Evolutionary conservation across 2,113 vertebrate species (phyloP), one percentile per base, ranked within the genome.

Genomic region (Phrynosoma platyrhinos): DNA sequence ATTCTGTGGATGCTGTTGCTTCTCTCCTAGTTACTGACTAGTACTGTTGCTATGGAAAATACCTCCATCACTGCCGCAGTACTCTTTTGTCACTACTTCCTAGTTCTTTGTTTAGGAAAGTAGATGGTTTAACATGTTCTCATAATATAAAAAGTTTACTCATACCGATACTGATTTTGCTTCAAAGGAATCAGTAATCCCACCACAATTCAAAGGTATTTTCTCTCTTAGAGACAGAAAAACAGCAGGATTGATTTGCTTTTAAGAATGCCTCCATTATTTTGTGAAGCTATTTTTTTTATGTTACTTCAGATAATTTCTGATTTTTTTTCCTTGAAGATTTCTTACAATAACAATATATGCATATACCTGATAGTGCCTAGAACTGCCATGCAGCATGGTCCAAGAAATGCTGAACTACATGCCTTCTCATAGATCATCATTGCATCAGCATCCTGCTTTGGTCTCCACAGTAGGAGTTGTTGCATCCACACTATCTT

Each of bases 21-120:
- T 40, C 14, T 20, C 30, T 58, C 52, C 78, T 76, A 79, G 77
- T 78, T 30, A 55, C 77, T 14, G 52, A 79, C 25, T 79, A 79
- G 52, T 79, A 9, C 52, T 58, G 78, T 55, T 79, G 52, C 78
- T 55, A 79, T 79, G 78, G 78, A 79, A n/a, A 55, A n/a, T n/a
- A n/a, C 18, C 30, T 58, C 53, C 78, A 58, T 79, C 52, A 79
- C 30, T 79, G 78, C 78, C n/a, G 53, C 52, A 79, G 78, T 55
- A 20, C 53, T 18, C 4, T n/a, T 79, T 58, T 79, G 52, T 79
- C 16, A 58, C 30, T 55, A 55, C 27, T 79, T 58, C 52, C 53
- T n/a, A 55, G 78, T 62, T 62, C 58, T 62, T 62, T 62, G 58
- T 62, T 62, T 62, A 62, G 13, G 58, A 18, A 62, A 62, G 58